A percentile compares a stretch with the other conserved stretches of the same genome.
Conservation (phyloP, 2,888 invertebrate genomes). For the Pocota personata region DNA sequence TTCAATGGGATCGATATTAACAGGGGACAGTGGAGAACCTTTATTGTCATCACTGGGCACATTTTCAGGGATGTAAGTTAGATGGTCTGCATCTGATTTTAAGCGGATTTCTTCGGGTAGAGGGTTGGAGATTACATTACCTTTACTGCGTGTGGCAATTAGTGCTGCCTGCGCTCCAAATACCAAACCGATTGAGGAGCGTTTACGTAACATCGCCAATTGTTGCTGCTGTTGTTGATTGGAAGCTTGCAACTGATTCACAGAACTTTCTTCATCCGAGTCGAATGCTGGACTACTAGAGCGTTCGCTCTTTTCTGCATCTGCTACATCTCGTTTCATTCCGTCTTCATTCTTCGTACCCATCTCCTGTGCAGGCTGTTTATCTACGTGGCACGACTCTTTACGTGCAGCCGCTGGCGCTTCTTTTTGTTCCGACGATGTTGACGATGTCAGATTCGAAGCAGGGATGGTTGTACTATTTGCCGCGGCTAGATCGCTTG, state of each 20-base stretch:
- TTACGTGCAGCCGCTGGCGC: constrained; percentile 57
- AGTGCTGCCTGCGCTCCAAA: constrained; percentile 82
- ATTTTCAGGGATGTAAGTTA: constrained; percentile 61
- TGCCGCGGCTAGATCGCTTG: constrained; percentile 75
- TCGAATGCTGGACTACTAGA: constrained; percentile 97
- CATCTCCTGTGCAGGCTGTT: constrained; percentile 25
- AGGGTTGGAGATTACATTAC: constrained; percentile 73
- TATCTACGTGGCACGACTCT: constrained; percentile 51
- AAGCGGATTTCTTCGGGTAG: constrained; percentile 71
- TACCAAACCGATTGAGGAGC: constrained; percentile 82
- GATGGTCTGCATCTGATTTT: constrained; percentile 53
- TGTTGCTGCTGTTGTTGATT: constrained; percentile 79
- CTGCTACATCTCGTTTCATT: constrained; percentile 77
- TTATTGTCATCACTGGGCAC: constrained; percentile 51
- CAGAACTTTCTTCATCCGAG: constrained; percentile 94
- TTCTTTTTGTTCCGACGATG: constrained; percentile 76
- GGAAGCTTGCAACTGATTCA: constrained; percentile 83
- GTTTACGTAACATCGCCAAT: constrained; percentile 80
- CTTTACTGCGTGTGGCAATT: constrained; percentile 80
- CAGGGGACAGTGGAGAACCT: constrained; percentile 79
- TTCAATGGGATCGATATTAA: constrained; percentile 81
- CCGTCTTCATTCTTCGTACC: constrained; percentile 76
- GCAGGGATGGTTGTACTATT: constrained; percentile 75
- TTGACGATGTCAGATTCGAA: constrained; percentile 76
- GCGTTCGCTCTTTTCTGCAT: constrained; percentile 90